phyloP scores from a whole-genome alignment of 2,797 vertebrate genomes.

The Dendrocincla fuliginosa region DNA sequence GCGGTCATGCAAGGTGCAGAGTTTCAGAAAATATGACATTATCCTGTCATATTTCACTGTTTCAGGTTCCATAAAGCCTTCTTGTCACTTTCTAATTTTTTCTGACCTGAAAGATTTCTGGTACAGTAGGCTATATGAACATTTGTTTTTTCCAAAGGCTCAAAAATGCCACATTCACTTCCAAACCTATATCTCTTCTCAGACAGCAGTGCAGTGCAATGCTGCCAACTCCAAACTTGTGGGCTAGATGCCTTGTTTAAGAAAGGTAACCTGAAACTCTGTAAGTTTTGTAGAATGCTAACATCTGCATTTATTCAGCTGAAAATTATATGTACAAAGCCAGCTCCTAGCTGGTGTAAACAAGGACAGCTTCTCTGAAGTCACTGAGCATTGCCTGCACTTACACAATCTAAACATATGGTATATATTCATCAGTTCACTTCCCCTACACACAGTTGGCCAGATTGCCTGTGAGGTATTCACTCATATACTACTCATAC shows the following conservation, averaged over 20 bases:
- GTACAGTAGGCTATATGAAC: not conserved
- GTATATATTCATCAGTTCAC: conserved; percentile 23
- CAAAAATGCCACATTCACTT: not conserved
- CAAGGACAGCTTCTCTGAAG: conserved; percentile 19
- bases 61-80: not conserved
- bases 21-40: not conserved
- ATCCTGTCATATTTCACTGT: not conserved
- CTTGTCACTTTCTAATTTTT: not conserved
- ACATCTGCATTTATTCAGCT: conserved; percentile 47
- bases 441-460: conserved; percentile 14
- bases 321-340: conserved; percentile 34
- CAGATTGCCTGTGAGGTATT: conserved; percentile 24
- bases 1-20: not conserved
- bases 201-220: not conserved
- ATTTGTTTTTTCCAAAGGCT: conserved; percentile 20
- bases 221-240: conserved; percentile 2
- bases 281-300: conserved; percentile 24
- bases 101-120: not conserved
- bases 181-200: conserved; percentile 28
- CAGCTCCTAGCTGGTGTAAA: conserved; percentile 48
- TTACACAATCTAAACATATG: conserved; percentile 24
- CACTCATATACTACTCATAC: not conserved
- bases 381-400: not conserved
- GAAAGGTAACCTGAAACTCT: conserved; percentile 47
- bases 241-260: conserved; percentile 8